A percentile compares a stretch with the other conserved stretches of the same genome.
Evolutionary conservation across 2,113 vertebrate species (phyloP).

Genomic region (Dipodomys ordii): DNA sequence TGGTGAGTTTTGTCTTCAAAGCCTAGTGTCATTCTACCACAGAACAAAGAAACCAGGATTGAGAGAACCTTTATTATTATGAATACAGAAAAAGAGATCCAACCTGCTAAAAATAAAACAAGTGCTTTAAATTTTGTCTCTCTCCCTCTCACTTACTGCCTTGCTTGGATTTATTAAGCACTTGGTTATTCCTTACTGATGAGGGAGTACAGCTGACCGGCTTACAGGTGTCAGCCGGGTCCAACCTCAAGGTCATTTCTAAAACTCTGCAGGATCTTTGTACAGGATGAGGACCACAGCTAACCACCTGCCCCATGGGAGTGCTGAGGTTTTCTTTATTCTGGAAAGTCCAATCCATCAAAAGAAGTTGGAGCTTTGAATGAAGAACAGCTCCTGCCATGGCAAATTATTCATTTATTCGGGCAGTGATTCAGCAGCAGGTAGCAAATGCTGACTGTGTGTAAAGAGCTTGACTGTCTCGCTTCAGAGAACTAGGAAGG

Average conservation of each 20-base stretch:
- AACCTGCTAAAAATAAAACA: slow-evolving; percentile 56
- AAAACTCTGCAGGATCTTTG: background rate
- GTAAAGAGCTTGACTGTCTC: slow-evolving; percentile 61
- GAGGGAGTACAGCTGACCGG: background rate
- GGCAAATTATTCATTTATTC: slow-evolving; percentile 74
- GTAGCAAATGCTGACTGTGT: slow-evolving; percentile 66
- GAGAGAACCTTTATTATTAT: background rate
- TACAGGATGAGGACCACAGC: background rate
- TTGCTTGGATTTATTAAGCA: slow-evolving; percentile 15
- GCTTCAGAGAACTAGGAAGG: slow-evolving; percentile 48
- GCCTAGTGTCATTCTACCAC: background rate
- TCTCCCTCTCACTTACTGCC: background rate
- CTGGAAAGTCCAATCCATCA: slow-evolving; percentile 39
- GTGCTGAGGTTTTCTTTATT: slow-evolving; percentile 33
- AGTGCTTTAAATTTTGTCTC: background rate
- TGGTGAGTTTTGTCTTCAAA: background rate
- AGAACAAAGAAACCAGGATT: slow-evolving; percentile 20
- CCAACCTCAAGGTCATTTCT: background rate
- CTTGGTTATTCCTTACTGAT: background rate
- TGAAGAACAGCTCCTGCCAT: slow-evolving; percentile 27
- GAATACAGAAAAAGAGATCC: background rate
- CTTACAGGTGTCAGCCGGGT: background rate
- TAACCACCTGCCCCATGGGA: background rate
- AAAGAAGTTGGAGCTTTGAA: slow-evolving; percentile 55
- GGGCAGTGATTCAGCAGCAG: slow-evolving; percentile 59